Conservation (phyloP, 1,140 invertebrate genomes). For the Asbolus verrucosus region DNA sequence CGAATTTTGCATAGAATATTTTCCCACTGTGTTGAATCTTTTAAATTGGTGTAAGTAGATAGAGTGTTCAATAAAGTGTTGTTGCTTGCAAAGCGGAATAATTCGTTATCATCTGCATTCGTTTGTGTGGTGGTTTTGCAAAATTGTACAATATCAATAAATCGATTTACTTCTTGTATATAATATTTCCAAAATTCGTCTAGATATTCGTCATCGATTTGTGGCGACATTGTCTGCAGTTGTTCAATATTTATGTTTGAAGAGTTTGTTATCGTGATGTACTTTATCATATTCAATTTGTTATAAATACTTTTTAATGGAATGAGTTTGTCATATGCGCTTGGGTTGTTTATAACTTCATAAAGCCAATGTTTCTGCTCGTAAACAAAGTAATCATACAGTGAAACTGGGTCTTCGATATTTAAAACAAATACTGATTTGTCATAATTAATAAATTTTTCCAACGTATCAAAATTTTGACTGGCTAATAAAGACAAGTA, state of each 20-base stretch:
- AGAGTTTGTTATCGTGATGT: slow-evolving; percentile 54
- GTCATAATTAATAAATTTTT: slow-evolving; percentile 55
- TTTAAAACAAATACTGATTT: slow-evolving; percentile 48
- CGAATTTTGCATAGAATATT: slow-evolving; percentile 36
- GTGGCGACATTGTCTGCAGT: slow-evolving; percentile 37
- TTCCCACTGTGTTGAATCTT: slow-evolving; percentile 41
- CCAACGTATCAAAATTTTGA: slow-evolving; percentile 54
- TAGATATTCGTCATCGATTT: slow-evolving; percentile 42
- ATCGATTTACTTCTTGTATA: slow-evolving; percentile 51
- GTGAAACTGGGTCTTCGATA: slow-evolving; percentile 51
- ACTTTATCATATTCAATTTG: slow-evolving; percentile 56
- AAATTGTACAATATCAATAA: slow-evolving; percentile 52
- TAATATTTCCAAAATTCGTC: slow-evolving; percentile 54
- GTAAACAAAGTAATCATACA: slow-evolving; percentile 60
- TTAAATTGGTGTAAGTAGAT: slow-evolving; percentile 49
- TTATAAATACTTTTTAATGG: slow-evolving; percentile 48
- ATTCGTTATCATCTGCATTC: slow-evolving; percentile 30
- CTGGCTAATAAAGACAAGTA: slow-evolving; percentile 57
- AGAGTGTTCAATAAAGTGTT: slow-evolving; percentile 49
- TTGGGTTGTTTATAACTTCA: slow-evolving; percentile 52
- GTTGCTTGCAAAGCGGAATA: slow-evolving; percentile 47
- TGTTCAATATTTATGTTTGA: slow-evolving; percentile 41
- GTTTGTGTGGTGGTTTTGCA: slow-evolving; percentile 40
- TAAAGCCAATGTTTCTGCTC: slow-evolving; percentile 61
- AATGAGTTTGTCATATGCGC: slow-evolving; percentile 29